Base-by-base conservation (phyloP, 2,797 vertebrate genomes). In the Ceyx erithaca region DNA sequence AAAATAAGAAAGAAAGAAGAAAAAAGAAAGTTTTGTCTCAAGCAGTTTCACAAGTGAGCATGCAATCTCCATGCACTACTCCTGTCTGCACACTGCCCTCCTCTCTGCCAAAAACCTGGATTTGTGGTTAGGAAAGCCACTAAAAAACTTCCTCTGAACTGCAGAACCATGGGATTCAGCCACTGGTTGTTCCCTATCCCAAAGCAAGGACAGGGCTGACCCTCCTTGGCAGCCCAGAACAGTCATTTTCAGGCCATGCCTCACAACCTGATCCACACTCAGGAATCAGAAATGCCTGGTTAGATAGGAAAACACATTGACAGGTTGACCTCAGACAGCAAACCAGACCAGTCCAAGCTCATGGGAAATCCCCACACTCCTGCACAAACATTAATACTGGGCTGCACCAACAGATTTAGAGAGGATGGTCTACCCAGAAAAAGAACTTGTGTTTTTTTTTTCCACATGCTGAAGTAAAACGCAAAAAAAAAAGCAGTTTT, bases 1-100 rank as follows among this genome's bases (percentile, higher is more conserved):
- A 85, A 97, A 86, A 80, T 97, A 97, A 98, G 96, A 96, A 92
- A 97, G 83, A 92, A 87, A 63, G 33, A 77, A 86, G 49, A 82
- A 87, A 68, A 80, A 94, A 80, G 87, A 76, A 89, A 87, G 49
- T 26, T 19, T 80, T 92, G 28, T 73, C 75, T 89, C 31, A 71
- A 79, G 72, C 45, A 80, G 81, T 89, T 95, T 84, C 86, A 90
- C 75, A 91, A 91, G 79, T 0, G 4, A 85, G 69, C 98, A 98
- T 98, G 97, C 97, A 96, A 87, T 92, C 63, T 92, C 92, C 97
- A 97, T 96, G 97, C 97, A 92, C 49, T 87, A 92, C 25, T 87
- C 62, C 81, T 67, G 78, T 21, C 61, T 4, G 2, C 1, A 5
- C 7, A 26, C 6, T 62, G 30, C 48, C 55, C 40, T 93, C 45